Evolutionary conservation across 2,113 vertebrate species (phyloP).

Genomic region (Heterocephalus glaber): DNA sequence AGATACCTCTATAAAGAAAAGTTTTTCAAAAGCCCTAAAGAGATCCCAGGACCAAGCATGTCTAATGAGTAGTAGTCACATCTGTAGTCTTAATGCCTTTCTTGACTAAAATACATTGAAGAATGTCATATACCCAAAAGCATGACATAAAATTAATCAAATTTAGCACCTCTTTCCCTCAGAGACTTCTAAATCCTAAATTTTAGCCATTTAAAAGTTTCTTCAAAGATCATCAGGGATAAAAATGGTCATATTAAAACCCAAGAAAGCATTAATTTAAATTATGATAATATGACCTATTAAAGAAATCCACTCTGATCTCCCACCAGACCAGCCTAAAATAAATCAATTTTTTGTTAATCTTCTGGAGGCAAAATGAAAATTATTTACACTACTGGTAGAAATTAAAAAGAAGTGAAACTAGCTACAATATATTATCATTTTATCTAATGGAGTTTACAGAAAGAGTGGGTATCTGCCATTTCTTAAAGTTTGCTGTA

Average conservation of each 20-base stretch:
- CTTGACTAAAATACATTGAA: conserved; percentile 59
- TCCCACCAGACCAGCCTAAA: conserved; percentile 61
- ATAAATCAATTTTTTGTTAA: conserved; percentile 69
- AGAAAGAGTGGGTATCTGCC: not conserved
- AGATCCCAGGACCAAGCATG: not conserved
- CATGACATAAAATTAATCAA: conserved; percentile 75
- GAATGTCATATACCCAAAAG: conserved; percentile 54
- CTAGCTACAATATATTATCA: not conserved
- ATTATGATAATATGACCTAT: conserved; percentile 81
- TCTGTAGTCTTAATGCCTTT: conserved; percentile 52
- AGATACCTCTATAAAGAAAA: conserved; percentile 49
- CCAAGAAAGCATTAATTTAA: conserved; percentile 75
- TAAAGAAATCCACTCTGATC: conserved; percentile 68
- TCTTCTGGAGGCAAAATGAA: conserved; percentile 51
- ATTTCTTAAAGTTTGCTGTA: not conserved
- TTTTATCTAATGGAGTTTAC: conserved; percentile 11
- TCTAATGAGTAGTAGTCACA: conserved; percentile 1
- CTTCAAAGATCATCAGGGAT: conserved; percentile 74
- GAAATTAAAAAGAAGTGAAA: conserved; percentile 58
- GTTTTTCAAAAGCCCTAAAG: conserved; percentile 1
- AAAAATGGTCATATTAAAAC: conserved; percentile 72
- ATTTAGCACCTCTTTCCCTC: conserved; percentile 70
- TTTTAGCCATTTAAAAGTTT: conserved; percentile 71
- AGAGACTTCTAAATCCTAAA: conserved; percentile 60
- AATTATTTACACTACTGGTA: conserved; percentile 43